Evolutionary conservation across 2,113 vertebrate species (phyloP), one percentile per base, ranked within the genome.

Genomic region (Nothobranchius kuhntae): DNA sequence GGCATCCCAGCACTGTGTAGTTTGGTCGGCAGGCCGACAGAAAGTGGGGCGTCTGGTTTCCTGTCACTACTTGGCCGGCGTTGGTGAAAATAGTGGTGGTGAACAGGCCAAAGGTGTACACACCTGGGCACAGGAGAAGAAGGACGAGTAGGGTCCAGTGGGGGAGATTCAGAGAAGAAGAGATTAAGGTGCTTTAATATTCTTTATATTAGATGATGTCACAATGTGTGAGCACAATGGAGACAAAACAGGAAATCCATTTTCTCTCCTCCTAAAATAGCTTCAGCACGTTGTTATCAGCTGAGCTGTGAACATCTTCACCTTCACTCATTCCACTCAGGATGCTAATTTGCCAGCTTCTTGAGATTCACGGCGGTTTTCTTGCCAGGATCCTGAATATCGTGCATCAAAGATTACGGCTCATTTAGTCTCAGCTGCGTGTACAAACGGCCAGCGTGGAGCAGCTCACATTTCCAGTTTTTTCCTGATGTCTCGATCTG

Each of bases 51-150:
- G 95, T 93, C 73, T 95, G 95, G 86, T 95, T 95, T 44, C 96
- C 96, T 0, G 95, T 97, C 71, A 97, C 95, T 61, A 96, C 95
- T 86, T 97, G 96, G n/a, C 95, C 94, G 0, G 95, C 95, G 10
- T 95, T 96, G 68, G 93, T 94, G 13, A 97, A 97, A 86, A 97
- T 96, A 77, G 92, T 93, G 6, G 95, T 96, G 68, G 95, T 94
- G 84, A 97, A 96, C 17, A 96, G 92, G 61, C 96, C 96, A 2
- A 97, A 97, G 17, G 95, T 93, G 40, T 95, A 97, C 46, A 96
- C 95, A 8, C 95, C 96, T 97, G 71, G 17, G 30, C 13, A 13
- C 38, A 68, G 1, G 30, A 56, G 57, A n/a, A 8, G 0, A 1
- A 47, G 11, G 15, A 11, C 51, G 48, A 51, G n/a, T n/a, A 2